These are phyloP conservation scores for Callimorpha dominula DNA, from an alignment of 2,888 invertebrate genomes.

Conservation along the genomic window DNA sequence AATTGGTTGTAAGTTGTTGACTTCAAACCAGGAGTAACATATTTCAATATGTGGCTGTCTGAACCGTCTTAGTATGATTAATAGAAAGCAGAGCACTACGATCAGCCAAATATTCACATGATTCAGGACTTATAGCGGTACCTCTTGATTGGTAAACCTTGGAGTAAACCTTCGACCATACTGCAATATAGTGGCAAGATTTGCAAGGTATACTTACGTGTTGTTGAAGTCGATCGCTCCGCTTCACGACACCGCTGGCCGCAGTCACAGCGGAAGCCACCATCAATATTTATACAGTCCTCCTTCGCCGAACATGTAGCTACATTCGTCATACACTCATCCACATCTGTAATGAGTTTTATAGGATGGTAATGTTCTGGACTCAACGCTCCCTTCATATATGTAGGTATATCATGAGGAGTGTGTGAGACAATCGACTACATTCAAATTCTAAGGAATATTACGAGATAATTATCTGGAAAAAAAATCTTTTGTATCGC, in stretches of 20 bases:
- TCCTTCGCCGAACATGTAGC: conserved; percentile 74
- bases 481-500: no score
- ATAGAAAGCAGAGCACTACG: no score
- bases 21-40: no score
- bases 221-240: conserved; percentile 55
- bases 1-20: no score
- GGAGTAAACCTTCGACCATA: not conserved
- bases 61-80: no score
- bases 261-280: conserved; percentile 90
- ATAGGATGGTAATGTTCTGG: not conserved
- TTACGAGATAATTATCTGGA: no score
- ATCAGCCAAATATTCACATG: no score
- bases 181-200: not conserved
- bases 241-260: conserved; percentile 63
- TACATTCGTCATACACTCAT: conserved; percentile 90
- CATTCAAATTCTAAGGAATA: no score
- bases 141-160: no score
- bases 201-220: conserved; percentile 40
- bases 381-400: not conserved
- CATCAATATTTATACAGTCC: conserved; percentile 91
- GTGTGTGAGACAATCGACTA: no score
- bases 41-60: no score
- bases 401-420: not conserved
- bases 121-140: no score
- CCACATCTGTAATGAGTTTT: conserved; percentile 88